Evolutionary conservation across 1,140 invertebrate genomes (phyloP).

Genomic region (Patella vulgata): DNA sequence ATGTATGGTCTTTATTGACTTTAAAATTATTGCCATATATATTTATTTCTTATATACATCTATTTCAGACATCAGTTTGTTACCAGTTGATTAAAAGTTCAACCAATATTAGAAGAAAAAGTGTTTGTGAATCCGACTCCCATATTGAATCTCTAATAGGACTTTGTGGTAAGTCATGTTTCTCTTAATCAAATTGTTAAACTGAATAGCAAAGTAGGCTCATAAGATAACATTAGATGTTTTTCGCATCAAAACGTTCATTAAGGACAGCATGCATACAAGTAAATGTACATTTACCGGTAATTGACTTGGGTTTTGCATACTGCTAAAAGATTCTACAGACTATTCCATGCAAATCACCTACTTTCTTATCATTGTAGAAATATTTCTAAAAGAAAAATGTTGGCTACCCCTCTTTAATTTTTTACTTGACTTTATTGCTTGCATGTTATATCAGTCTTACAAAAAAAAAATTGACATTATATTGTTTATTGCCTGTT

Average conservation of each 20-base stretch:
- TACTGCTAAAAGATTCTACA: neutral
- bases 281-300: neutral
- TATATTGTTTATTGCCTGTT: no score
- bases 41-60: no score
- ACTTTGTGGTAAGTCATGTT: constrained; percentile 21
- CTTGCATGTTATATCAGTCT: no score
- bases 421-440: no score
- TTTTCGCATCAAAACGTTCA: neutral
- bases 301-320: no score
- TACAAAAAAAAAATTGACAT: no score
- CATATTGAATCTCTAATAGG: constrained; percentile 23
- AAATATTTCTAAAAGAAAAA: no score
- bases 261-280: no score
- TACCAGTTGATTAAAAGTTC: constrained; percentile 11
- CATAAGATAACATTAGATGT: neutral
- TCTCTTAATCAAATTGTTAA: neutral
- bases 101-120: neutral
- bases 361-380: neutral
- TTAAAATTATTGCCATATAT: no score
- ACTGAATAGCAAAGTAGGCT: neutral
- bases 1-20: no score
- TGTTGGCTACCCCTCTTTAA: no score
- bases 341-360: neutral
- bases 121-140: constrained; percentile 10
- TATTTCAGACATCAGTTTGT: constrained; percentile 21